These are phyloP conservation scores for Leuctra nigra DNA, from an alignment of 2,888 invertebrate genomes.

Conservation along the genomic window DNA sequence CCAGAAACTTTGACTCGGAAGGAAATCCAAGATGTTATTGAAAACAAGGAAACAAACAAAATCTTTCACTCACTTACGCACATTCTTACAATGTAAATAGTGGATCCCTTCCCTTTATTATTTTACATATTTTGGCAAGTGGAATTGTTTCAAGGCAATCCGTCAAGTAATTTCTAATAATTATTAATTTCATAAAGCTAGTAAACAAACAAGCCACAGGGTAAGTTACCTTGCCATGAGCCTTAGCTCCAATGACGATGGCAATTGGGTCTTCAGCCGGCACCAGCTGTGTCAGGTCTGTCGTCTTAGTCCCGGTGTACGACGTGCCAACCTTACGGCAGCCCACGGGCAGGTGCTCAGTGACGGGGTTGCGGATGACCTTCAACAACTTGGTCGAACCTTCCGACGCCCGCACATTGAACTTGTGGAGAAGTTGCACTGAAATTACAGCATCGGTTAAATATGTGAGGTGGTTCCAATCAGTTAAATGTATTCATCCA, in stretches of 20 bases:
- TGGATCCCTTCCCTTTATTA: no score
- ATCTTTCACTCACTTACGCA: no score
- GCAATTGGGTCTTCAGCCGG: slow-evolving; percentile 78
- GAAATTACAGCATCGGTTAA: slow-evolving; percentile 37
- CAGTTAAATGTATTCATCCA: neutral
- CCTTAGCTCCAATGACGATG: slow-evolving; percentile 93
- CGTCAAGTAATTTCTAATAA: no score
- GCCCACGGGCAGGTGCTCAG: slow-evolving; percentile 90
- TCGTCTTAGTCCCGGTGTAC: slow-evolving; percentile 70
- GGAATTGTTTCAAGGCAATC: neutral
- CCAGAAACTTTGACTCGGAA: no score
- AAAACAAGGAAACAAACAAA: no score
- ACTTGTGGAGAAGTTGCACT: slow-evolving; percentile 96
- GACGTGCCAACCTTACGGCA: slow-evolving; percentile 86
- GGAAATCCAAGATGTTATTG: no score
- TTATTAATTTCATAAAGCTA: no score
- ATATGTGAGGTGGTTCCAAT: no score
- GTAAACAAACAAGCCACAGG: neutral
- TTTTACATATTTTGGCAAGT: neutral
- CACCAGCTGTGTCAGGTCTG: slow-evolving; percentile 67
- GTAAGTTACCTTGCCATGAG: slow-evolving; percentile 77
- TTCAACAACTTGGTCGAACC: slow-evolving; percentile 84
- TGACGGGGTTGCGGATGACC: slow-evolving; percentile 95
- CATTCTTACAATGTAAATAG: no score
- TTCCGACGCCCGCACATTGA: slow-evolving; percentile 84